Evolutionary conservation across 2,797 vertebrate genomes (phyloP).

Genomic region (Premnoplex brunnescens): DNA sequence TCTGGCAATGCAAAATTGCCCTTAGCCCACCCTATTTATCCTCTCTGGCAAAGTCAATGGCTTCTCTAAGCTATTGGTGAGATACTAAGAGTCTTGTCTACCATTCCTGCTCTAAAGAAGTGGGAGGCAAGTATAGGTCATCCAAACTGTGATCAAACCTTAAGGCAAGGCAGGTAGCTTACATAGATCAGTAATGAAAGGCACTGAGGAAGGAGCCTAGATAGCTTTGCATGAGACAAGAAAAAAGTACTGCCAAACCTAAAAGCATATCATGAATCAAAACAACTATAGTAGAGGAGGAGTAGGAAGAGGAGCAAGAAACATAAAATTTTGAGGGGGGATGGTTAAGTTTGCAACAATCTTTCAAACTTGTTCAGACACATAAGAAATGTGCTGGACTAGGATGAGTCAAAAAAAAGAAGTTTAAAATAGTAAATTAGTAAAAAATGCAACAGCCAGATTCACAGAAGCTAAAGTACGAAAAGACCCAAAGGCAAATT

Average conservation of each 20-base stretch:
- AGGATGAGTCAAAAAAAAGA: not conserved
- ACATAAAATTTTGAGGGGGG: not conserved
- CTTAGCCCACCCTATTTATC: not conserved
- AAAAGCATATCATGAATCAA: not conserved
- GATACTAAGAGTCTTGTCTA: not conserved
- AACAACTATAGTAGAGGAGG: not conserved
- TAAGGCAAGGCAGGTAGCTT: not conserved
- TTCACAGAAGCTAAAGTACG: slow-evolving; percentile 27
- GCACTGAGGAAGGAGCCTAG: not conserved
- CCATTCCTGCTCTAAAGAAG: not conserved
- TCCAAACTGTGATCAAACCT: not conserved
- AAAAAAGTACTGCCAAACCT: not conserved
- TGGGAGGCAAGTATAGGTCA: not conserved
- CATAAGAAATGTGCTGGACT: slow-evolving; percentile 17
- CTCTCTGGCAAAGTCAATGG: not conserved
- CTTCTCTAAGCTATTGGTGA: not conserved
- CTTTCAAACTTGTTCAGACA: not conserved
- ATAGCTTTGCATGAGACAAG: not conserved
- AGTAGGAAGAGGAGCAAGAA: not conserved
- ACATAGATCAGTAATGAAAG: not conserved
- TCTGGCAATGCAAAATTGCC: not conserved
- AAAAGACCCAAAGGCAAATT: slow-evolving; percentile 57
- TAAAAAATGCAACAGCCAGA: slow-evolving; percentile 30
- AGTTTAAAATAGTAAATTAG: slow-evolving; percentile 13
- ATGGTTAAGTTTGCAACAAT: not conserved